Evolutionary conservation across 1,140 invertebrate genomes (phyloP).

Genomic region (Cydia fagiglandana): DNA sequence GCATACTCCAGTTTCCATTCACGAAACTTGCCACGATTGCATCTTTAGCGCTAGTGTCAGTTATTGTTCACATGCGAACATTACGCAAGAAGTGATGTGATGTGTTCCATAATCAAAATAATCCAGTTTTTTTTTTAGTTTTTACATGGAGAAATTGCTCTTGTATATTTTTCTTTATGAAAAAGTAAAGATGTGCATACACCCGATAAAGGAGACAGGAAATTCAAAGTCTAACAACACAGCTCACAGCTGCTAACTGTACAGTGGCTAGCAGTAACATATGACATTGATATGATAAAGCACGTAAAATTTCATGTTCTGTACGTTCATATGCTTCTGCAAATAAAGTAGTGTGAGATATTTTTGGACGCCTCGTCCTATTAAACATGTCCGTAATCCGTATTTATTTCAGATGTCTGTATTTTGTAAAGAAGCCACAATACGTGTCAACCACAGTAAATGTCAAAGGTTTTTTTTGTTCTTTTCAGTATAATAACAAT

Average conservation of each 20-base stretch:
- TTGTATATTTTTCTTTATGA: no score
- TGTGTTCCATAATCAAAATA: not conserved
- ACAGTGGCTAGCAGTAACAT: no score
- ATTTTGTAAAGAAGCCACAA: not conserved
- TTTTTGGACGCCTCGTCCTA: not conserved
- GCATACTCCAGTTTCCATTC: constrained; percentile 2
- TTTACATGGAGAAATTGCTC: no score
- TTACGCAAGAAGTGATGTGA: not conserved
- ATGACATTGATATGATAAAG: no score
- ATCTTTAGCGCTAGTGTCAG: not conserved
- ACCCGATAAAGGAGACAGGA: no score
- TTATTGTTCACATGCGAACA: not conserved
- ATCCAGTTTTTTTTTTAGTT: not conserved
- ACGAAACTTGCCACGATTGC: not conserved
- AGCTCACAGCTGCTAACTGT: no score
- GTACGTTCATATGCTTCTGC: no score
- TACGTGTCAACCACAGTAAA: not conserved
- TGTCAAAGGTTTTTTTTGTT: constrained; percentile 6
- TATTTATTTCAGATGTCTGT: not conserved
- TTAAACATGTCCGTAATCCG: not conserved
- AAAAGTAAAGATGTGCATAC: no score
- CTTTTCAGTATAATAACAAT: not conserved
- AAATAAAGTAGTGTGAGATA: not conserved
- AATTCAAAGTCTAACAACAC: no score
- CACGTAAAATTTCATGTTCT: no score